Percentiles rank a stretch among this genome's conserved stretches.
These are phyloP conservation scores for Terrapene triunguis DNA, from an alignment of 2,113 vertebrate species.

Conservation along the genomic window DNA sequence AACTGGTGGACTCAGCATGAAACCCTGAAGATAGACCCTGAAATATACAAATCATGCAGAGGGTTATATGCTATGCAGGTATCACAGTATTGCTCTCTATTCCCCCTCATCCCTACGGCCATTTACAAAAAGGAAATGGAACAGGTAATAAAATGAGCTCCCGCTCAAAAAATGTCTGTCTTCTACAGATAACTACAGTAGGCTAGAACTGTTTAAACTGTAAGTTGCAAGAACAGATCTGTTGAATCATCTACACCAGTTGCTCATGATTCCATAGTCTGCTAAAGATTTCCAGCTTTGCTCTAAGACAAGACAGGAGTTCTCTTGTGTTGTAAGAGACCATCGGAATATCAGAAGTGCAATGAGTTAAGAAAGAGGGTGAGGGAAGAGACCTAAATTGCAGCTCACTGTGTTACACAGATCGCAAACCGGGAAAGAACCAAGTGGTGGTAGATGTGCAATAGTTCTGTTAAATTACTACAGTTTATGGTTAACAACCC, in stretches of 20 bases:
- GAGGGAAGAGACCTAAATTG: neutral
- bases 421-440: neutral
- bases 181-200: accelerated
- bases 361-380: no score
- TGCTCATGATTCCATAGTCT: neutral
- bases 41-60: accelerated
- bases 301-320: neutral
- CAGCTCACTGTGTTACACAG: accelerated
- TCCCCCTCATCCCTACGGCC: neutral
- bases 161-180: accelerated
- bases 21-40: neutral
- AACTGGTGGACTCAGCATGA: accelerated
- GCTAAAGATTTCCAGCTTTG: neutral
- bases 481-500: neutral
- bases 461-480: neutral
- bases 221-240: neutral
- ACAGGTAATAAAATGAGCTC: accelerated
- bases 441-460: neutral
- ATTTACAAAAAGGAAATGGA: neutral
- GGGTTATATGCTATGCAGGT: neutral
- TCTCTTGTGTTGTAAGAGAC: neutral
- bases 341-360: neutral
- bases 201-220: neutral
- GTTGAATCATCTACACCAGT: neutral
- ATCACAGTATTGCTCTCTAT: accelerated